Percentiles rank a stretch among this genome's conserved stretches.
phyloP scores from a whole-genome alignment of 2,888 invertebrate genomes.

The Dichetophora obliterata region DNA sequence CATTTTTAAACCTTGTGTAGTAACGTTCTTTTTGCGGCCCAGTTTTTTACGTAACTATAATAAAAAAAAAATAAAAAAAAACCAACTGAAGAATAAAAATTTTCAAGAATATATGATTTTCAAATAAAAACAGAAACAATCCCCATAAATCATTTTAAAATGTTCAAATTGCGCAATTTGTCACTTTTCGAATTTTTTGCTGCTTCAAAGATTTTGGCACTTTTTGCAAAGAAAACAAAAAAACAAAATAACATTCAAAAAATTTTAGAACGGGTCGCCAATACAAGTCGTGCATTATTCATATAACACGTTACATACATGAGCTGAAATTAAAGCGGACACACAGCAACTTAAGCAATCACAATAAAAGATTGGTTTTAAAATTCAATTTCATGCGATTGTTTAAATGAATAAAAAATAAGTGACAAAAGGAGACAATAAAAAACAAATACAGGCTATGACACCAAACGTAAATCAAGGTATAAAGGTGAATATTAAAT shows the following conservation, averaged over 20 bases:
- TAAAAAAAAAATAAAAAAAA: too few species aligned
- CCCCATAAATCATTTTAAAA: constrained; percentile 10
- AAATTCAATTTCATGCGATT: neutral
- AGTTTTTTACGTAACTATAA: too few species aligned
- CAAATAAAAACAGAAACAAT: too few species aligned
- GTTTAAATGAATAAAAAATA: neutral
- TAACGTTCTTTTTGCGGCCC: too few species aligned
- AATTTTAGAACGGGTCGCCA: neutral
- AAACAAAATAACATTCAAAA: neutral
- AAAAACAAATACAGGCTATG: neutral
- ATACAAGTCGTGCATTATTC: constrained; percentile 15
- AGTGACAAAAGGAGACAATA: neutral
- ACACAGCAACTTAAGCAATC: neutral
- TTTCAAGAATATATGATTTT: too few species aligned
- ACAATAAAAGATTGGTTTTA: neutral
- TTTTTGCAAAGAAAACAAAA: neutral
- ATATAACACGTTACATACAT: neutral
- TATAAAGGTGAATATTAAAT: too few species aligned
- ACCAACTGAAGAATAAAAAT: too few species aligned
- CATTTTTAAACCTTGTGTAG: too few species aligned
- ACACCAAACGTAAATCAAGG: neutral
- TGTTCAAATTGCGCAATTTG: constrained; percentile 23
- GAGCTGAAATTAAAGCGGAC: neutral
- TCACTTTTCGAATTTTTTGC: constrained; percentile 1
- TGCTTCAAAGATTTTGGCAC: neutral